phyloP scores from a whole-genome alignment of 2,888 invertebrate genomes.

The Melipona bicolor region DNA sequence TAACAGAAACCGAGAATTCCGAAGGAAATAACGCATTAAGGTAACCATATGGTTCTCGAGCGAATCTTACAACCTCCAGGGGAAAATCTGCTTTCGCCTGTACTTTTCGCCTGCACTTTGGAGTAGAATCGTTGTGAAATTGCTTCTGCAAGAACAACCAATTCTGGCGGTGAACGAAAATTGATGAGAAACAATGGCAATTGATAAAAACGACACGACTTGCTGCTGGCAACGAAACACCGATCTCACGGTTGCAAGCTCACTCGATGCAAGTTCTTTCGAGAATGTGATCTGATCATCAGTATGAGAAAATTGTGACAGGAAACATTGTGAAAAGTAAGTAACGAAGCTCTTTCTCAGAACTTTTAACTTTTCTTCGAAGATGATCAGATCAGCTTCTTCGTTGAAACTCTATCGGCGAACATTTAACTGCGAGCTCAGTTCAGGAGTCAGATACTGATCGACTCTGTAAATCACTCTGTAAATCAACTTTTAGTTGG shows the following conservation, averaged over 20 bases:
- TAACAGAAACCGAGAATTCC: conserved; percentile 2
- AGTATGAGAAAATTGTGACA: conserved; percentile 9
- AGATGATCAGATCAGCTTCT: background rate
- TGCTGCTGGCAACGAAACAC: conserved; percentile 14
- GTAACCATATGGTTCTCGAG: conserved; percentile 8
- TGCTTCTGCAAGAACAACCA: conserved; percentile 1
- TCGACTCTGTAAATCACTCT: too few relatives aligned
- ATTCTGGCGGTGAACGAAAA: background rate
- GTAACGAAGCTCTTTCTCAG: background rate
- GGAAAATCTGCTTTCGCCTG: conserved; percentile 8
- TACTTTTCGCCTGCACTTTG: background rate
- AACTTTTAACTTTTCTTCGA: background rate
- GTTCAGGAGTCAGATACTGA: too few relatives aligned
- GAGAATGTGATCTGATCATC: conserved; percentile 9
- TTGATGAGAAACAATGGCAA: conserved; percentile 33
- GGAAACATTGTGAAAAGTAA: background rate
- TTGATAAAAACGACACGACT: conserved; percentile 29
- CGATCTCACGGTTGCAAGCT: conserved; percentile 1
- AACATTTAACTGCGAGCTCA: too few relatives aligned
- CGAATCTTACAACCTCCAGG: background rate
- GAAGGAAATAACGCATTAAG: background rate
- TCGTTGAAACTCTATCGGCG: background rate
- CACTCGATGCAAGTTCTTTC: background rate
- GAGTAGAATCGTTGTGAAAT: background rate
- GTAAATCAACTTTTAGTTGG: too few relatives aligned